A percentile compares a stretch with the other conserved stretches of the same genome.
Evolutionary conservation across 2,113 vertebrate species (phyloP).

Genomic region (Taxidea taxus): DNA sequence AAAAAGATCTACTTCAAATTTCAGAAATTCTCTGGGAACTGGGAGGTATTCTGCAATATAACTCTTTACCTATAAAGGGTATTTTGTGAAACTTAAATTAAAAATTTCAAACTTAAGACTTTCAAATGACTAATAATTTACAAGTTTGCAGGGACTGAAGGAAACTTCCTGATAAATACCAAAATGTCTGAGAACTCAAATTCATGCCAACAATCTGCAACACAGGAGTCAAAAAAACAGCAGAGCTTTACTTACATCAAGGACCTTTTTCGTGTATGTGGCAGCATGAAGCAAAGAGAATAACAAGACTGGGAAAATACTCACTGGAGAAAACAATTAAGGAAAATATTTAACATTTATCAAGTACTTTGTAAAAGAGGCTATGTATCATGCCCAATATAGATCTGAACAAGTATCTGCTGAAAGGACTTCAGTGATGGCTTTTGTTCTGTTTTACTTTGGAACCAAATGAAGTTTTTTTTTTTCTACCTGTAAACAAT

Average conservation of each 20-base stretch:
- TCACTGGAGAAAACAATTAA: constrained; percentile 93
- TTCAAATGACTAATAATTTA: constrained; percentile 29
- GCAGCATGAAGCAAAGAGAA: constrained; percentile 99
- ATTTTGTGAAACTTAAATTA: neutral
- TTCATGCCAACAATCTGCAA: neutral
- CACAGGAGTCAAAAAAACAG: neutral
- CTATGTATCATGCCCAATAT: neutral
- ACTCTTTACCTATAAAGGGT: neutral
- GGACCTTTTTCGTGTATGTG: constrained; percentile 96
- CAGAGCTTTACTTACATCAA: constrained; percentile 91
- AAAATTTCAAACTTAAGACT: constrained; percentile 12
- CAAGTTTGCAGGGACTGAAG: neutral
- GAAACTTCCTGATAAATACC: neutral
- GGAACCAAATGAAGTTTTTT: constrained; percentile 5
- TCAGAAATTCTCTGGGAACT: neutral
- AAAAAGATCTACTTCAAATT: neutral
- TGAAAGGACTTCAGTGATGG: neutral
- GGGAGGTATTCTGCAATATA: neutral
- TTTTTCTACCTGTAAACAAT: neutral
- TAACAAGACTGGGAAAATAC: constrained; percentile 97
- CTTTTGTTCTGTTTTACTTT: neutral
- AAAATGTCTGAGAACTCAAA: constrained; percentile 1
- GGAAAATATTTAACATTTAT: constrained; percentile 74
- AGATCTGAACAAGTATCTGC: neutral
- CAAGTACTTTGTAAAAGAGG: neutral